These are phyloP conservation scores for Psix sp. DNA, from an alignment of 1,140 invertebrate genomes.

Conservation along the genomic window DNA sequence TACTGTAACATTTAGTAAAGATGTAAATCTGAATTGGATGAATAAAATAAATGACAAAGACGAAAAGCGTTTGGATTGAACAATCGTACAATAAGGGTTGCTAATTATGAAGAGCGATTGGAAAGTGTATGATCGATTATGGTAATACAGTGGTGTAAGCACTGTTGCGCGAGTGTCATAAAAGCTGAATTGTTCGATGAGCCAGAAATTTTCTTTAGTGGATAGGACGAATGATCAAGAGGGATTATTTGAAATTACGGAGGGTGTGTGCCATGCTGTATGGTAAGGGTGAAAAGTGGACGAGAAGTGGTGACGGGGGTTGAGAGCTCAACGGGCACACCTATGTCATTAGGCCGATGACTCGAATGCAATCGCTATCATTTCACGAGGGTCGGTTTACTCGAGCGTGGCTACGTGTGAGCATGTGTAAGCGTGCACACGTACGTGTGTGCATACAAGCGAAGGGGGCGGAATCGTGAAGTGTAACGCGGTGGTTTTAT, in stretches of 20 bases:
- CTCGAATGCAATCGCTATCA: constrained; percentile 64
- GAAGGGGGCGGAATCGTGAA: constrained; percentile 41
- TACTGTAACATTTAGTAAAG: too few relatives aligned
- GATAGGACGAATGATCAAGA: constrained; percentile 48
- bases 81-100: too few relatives aligned
- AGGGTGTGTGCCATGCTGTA: constrained; percentile 35
- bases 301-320: constrained; percentile 53
- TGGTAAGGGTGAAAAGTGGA: constrained; percentile 52
- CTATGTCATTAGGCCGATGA: constrained; percentile 69
- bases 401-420: constrained; percentile 39
- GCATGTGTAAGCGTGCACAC: constrained; percentile 15
- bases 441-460: constrained; percentile 20
- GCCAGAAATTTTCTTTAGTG: constrained; percentile 42
- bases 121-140: constrained; percentile 5
- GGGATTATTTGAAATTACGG: constrained; percentile 59
- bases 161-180: constrained; percentile 11
- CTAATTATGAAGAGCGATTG: too few relatives aligned
- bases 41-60: too few relatives aligned
- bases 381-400: constrained; percentile 61
- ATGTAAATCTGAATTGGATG: too few relatives aligned
- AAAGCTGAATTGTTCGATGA: constrained; percentile 45
- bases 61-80: too few relatives aligned
- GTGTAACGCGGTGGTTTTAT: constrained; percentile 56
- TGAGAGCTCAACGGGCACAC: constrained; percentile 61
- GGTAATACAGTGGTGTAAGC: background rate